phyloP scores from a whole-genome alignment of 2,797 vertebrate genomes.

The Phataginus tetradactyla region DNA sequence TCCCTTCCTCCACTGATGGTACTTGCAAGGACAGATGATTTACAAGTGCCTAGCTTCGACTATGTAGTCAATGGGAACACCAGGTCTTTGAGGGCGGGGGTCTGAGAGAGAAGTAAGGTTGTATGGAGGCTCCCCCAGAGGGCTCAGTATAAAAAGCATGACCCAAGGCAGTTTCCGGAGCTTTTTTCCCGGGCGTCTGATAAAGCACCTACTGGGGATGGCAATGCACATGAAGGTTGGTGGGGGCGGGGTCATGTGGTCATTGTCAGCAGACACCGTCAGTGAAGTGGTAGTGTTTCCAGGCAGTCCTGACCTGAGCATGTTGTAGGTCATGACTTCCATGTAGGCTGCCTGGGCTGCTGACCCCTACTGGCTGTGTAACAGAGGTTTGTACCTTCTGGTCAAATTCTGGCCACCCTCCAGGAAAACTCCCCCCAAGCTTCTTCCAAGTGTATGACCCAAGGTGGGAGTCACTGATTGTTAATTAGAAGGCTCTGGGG shows the following conservation, averaged over 20 bases:
- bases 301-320: not conserved
- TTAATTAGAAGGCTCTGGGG: not conserved
- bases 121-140: not conserved
- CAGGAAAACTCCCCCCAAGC: not conserved
- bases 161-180: not conserved
- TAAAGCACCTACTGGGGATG: not conserved
- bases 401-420: not conserved
- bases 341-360: not conserved
- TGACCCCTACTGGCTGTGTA: not conserved
- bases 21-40: not conserved
- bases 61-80: not conserved
- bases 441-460: not conserved
- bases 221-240: not conserved
- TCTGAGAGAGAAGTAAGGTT: not conserved
- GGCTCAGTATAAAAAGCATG: not conserved
- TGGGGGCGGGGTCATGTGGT: too few species aligned
- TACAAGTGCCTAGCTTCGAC: not conserved
- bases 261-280: not conserved
- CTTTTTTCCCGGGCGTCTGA: not conserved
- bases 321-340: not conserved
- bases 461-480: not conserved
- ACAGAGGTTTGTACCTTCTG: not conserved
- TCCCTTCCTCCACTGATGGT: not conserved
- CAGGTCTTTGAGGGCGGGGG: not conserved
- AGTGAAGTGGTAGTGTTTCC: not conserved